phyloP scores from a whole-genome alignment of 2,113 vertebrate genomes.

The Zosterops hypoxanthus region DNA sequence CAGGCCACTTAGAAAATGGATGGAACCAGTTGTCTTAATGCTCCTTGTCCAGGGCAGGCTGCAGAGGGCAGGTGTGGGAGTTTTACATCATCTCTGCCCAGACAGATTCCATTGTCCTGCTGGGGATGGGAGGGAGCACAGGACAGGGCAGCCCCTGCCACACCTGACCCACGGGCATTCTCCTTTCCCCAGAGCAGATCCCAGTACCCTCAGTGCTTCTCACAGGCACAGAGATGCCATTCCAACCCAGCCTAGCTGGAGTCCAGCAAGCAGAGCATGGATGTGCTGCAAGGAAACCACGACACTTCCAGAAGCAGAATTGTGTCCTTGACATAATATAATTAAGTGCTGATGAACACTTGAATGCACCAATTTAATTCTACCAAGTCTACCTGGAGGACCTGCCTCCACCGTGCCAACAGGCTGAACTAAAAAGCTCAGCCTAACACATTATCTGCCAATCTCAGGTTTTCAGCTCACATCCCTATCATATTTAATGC shows the following conservation, averaged over 20 bases:
- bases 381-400: not conserved
- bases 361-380: not conserved
- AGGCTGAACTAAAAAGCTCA: not conserved
- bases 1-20: not conserved
- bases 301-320: not conserved
- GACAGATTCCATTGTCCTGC: not conserved
- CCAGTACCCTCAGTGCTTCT: not conserved
- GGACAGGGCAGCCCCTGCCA: not conserved
- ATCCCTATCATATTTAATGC: not conserved
- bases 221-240: accelerated
- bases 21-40: not conserved
- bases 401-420: not conserved
- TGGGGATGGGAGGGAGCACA: accelerated
- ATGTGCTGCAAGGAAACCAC: not conserved
- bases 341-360: not conserved
- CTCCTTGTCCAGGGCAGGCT: not conserved
- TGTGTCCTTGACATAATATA: accelerated
- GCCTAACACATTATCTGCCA: not conserved
- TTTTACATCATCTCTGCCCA: not conserved
- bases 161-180: too few relatives aligned
- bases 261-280: not conserved
- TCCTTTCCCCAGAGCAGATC: not conserved
- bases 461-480: not conserved
- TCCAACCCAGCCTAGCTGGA: not conserved
- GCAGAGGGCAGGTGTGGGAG: not conserved